A percentile compares a stretch with the other conserved stretches of the same genome.
These are phyloP conservation scores for Montipora efflorescens DNA, from an alignment of 64 coral and sea anemone genomes.

Conservation along the genomic window DNA sequence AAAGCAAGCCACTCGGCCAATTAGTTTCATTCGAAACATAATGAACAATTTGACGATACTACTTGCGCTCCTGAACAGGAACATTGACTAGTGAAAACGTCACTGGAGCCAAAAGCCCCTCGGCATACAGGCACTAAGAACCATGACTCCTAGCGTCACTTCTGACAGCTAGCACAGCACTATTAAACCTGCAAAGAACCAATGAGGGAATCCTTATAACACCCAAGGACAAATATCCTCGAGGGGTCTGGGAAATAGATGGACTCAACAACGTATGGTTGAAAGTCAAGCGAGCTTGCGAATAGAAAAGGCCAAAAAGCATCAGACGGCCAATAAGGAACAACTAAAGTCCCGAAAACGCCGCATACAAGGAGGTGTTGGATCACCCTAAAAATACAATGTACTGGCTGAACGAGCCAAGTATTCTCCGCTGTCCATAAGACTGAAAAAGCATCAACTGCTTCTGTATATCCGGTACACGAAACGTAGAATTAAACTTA, in stretches of 20 bases:
- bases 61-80: neutral
- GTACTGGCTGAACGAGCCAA: neutral
- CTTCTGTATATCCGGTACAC: neutral
- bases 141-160: neutral
- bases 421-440: neutral
- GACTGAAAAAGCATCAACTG: neutral
- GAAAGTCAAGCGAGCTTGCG: too few relatives aligned
- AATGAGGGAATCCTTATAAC: neutral
- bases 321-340: too few relatives aligned
- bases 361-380: too few relatives aligned
- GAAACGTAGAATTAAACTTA: neutral
- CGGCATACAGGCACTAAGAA: neutral
- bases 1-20: too few relatives aligned
- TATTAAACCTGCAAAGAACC: neutral
- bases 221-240: neutral
- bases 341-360: too few relatives aligned
- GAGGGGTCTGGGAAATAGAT: too few relatives aligned
- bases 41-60: neutral
- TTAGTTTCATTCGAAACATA: too few relatives aligned
- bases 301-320: too few relatives aligned
- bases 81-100: neutral
- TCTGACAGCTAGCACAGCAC: neutral
- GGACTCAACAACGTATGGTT: too few relatives aligned
- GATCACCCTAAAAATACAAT: too few relatives aligned
- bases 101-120: neutral